phyloP scores from a whole-genome alignment of 2,888 invertebrate species.

The Parasteatoda lunata region DNA sequence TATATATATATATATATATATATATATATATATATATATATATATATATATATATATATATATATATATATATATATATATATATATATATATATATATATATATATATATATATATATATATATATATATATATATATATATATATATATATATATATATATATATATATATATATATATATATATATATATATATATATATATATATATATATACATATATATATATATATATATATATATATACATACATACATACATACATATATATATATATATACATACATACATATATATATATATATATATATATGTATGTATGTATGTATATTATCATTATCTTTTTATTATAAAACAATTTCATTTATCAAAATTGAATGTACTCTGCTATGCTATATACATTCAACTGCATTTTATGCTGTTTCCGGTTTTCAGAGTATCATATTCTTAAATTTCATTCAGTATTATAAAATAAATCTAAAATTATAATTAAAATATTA shows the following conservation, averaged over 20 bases:
- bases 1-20: slow-evolving; percentile 17
- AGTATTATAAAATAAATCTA: too few species aligned
- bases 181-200: slow-evolving; percentile 15
- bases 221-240: slow-evolving; percentile 15
- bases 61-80: slow-evolving; percentile 15
- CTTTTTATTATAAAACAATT: too few species aligned
- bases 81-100: slow-evolving; percentile 17
- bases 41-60: slow-evolving; percentile 17
- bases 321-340: too few species aligned
- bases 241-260: slow-evolving; percentile 17
- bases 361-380: too few species aligned
- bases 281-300: too few species aligned
- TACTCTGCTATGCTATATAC: too few species aligned
- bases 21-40: slow-evolving; percentile 17
- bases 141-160: slow-evolving; percentile 17
- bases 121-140: slow-evolving; percentile 13
- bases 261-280: not conserved
- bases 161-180: slow-evolving; percentile 17
- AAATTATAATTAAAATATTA: too few species aligned
- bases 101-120: slow-evolving; percentile 15
- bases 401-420: too few species aligned
- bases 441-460: too few species aligned
- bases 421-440: too few species aligned
- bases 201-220: slow-evolving; percentile 17
- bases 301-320: too few species aligned